These are phyloP conservation scores for Acridotheres tristis DNA, from an alignment of 2,797 vertebrate species.

Conservation along the genomic window DNA sequence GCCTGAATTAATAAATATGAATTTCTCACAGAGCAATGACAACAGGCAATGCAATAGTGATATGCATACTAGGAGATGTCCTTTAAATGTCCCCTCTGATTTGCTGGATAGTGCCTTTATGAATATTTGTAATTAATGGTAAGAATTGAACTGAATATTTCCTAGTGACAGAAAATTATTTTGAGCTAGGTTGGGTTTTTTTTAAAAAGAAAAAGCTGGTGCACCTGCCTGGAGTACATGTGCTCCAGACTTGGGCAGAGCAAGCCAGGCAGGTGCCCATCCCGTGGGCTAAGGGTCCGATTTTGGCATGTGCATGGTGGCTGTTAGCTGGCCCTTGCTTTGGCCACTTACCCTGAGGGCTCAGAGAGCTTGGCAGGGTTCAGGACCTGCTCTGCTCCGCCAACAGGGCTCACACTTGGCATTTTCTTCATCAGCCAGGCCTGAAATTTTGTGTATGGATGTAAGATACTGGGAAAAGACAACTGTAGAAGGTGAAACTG, in stretches of 20 bases:
- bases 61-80: neutral
- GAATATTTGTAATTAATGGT: neutral
- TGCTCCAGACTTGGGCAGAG: fast-evolving
- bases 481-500: neutral
- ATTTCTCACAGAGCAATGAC: neutral
- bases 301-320: neutral
- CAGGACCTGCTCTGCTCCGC: neutral
- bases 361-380: neutral
- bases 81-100: neutral
- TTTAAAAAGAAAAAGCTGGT: neutral
- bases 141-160: neutral
- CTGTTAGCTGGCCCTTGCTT: neutral
- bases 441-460: neutral
- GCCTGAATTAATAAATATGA: neutral
- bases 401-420: neutral
- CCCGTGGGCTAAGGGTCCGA: fast-evolving
- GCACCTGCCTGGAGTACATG: neutral
- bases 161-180: neutral
- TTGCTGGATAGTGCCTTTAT: neutral
- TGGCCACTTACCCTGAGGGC: neutral
- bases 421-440: neutral
- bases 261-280: neutral
- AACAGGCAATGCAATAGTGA: neutral
- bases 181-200: neutral
- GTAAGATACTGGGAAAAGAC: neutral